phyloP scores from a whole-genome alignment of 2,113 vertebrate genomes.

The Rissa tridactyla region DNA sequence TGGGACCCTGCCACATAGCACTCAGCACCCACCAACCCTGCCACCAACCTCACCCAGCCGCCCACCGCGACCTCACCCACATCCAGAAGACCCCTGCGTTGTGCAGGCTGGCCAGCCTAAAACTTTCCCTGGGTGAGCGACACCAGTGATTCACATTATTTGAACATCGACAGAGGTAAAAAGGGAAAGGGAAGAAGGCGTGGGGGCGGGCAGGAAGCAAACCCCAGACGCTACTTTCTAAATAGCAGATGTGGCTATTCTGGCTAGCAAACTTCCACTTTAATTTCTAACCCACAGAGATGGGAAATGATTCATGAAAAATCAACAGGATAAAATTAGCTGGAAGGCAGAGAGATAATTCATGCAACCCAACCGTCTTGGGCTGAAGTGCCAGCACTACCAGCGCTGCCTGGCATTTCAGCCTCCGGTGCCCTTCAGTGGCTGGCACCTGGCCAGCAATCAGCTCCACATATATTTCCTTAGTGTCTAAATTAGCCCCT shows the following conservation, averaged over 20 bases:
- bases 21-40: not conserved
- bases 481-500: slow-evolving; percentile 42
- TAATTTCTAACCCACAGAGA: slow-evolving; percentile 63
- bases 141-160: not conserved
- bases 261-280: slow-evolving; percentile 55
- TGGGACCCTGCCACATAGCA: not conserved
- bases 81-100: not conserved
- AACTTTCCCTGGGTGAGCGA: not conserved
- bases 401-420: slow-evolving; percentile 48
- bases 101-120: not conserved
- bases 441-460: not conserved
- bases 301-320: slow-evolving; percentile 73
- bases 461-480: slow-evolving; percentile 28
- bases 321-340: slow-evolving; percentile 69
- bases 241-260: slow-evolving; percentile 59
- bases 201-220: slow-evolving; percentile 47
- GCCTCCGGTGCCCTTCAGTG: slow-evolving; percentile 53
- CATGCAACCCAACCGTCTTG: slow-evolving; percentile 21
- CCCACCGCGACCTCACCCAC: not conserved
- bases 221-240: slow-evolving; percentile 36
- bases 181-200: slow-evolving; percentile 16
- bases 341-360: slow-evolving; percentile 57
- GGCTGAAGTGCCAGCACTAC: slow-evolving; percentile 40
- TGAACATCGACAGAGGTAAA: not conserved
- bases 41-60: fast-evolving